These are phyloP conservation scores for Agrenia bidenticulata DNA, from an alignment of 2,888 invertebrate genomes.

Conservation along the genomic window DNA sequence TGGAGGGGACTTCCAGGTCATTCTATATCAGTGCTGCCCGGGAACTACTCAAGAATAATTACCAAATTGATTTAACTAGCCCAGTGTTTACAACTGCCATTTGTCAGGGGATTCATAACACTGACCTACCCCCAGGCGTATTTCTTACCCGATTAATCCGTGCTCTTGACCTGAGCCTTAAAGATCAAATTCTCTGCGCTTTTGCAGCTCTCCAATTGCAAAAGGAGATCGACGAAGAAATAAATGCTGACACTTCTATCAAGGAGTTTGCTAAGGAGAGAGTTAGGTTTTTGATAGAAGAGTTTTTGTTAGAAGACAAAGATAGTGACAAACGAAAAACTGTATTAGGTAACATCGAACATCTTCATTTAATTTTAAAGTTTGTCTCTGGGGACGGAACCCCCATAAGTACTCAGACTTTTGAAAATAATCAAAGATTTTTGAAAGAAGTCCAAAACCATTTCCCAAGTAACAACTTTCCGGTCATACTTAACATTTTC, in stretches of 20 bases:
- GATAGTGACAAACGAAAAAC: slow-evolving; percentile 23
- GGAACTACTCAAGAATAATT: slow-evolving; percentile 33
- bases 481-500: too few species aligned
- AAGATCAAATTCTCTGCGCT: slow-evolving; percentile 33
- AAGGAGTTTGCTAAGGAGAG: slow-evolving; percentile 33
- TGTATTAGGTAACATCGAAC: slow-evolving; percentile 29
- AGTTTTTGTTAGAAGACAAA: slow-evolving; percentile 33
- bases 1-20: slow-evolving; percentile 17
- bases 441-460: slow-evolving; percentile 31
- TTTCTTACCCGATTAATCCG: slow-evolving; percentile 32
- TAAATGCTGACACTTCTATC: slow-evolving; percentile 20
- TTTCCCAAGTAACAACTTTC: slow-evolving; percentile 9
- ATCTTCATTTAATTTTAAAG: slow-evolving; percentile 36
- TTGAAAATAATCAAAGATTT: slow-evolving; percentile 13
- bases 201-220: slow-evolving; percentile 22
- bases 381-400: too few species aligned
- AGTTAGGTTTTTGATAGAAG: slow-evolving; percentile 26
- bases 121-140: slow-evolving; percentile 30
- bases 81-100: slow-evolving; percentile 43
- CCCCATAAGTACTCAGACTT: too few species aligned
- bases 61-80: slow-evolving; percentile 36
- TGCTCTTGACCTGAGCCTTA: slow-evolving; percentile 29
- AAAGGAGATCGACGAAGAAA: too few species aligned
- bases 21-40: slow-evolving; percentile 30
- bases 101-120: slow-evolving; percentile 38